Base-by-base conservation (phyloP, 2,888 invertebrate species). In the Hypomecis punctinalis region DNA sequence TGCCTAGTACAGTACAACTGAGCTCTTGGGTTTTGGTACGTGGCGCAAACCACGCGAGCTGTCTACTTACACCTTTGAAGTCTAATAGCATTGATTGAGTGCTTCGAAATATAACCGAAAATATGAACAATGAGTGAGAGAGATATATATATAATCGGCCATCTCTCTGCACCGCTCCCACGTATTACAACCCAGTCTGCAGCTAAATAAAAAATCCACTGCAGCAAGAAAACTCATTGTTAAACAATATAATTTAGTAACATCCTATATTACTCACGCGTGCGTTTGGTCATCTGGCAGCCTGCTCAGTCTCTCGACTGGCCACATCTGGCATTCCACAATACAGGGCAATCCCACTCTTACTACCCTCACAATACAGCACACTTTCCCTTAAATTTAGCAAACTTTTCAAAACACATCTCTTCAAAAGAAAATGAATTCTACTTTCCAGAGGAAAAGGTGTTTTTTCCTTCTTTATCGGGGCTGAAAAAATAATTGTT, bases 231-330 rank as follows among this genome's bases (percentile, higher is more conserved):
- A 39, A 39, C 13, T 11, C 23, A 23, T 23, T 23, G 23, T 2
- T 23, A 23, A 23, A 23, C 23, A 23, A 23, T 23, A 23, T 23
- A 23, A 23, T 23, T 23, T 23, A 23, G 3, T 23, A 66, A 40
- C 73, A 67, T 5, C 59, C 71, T 70, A 66, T 73, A 69, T 10
- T 42, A 3, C 33, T 9, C 36, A 40, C 57, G 57, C 57, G 61
- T 66, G 67, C 67, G 65, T 70, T 69, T 70, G 73, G 73, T 73
- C 73, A 73, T 73, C 71, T 71, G 71, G 69, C 58, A 63, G 68
- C 65, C 73, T 73, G 73, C 53, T 68, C 73, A 73, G 58, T 71
- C 70, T 73, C 71, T 46, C 56, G 5, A 43, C 55, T 51, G 43
- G 53, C 39, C 56, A 67, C 73, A 73, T 73, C 73, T 73, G 73